A percentile compares a stretch with the other conserved stretches of the same genome.
Evolutionary conservation across 1,140 invertebrate species (phyloP).

Genomic region (Lepidurus packardi): DNA sequence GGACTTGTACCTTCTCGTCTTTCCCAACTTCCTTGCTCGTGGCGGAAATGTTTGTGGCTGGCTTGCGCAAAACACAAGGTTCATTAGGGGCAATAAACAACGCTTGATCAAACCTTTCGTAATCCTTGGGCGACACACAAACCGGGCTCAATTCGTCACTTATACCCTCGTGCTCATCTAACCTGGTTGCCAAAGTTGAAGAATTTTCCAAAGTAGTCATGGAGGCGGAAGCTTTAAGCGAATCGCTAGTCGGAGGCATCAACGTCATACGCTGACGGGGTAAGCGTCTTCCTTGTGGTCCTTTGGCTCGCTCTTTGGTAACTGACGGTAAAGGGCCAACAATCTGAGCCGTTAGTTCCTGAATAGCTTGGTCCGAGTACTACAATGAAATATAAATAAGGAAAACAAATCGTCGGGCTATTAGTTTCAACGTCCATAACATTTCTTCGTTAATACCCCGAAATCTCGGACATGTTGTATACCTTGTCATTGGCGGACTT

Average conservation of each 20-base stretch:
- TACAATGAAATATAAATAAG: not conserved
- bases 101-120: not conserved
- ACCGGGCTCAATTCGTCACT: not conserved
- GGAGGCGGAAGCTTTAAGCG: not conserved
- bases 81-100: not conserved
- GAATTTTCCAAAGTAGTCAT: slow-evolving; percentile 3
- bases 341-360: not conserved
- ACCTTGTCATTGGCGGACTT: slow-evolving; percentile 2
- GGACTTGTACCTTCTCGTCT: slow-evolving; percentile 7
- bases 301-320: slow-evolving; percentile 40
- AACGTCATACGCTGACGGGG: slow-evolving; percentile 37
- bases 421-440: not conserved
- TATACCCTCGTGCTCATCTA: not conserved
- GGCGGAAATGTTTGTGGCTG: not conserved
- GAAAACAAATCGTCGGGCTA: not conserved
- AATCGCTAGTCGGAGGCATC: not conserved
- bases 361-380: slow-evolving; percentile 1
- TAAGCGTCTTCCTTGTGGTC: slow-evolving; percentile 41
- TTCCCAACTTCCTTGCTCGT: not conserved
- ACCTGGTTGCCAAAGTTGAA: not conserved
- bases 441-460: not conserved
- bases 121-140: not conserved
- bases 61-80: not conserved
- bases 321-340: slow-evolving; percentile 32
- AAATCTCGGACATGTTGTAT: not conserved